phyloP scores from a whole-genome alignment of 2,888 invertebrate species.

The Pasiphila rectangulata region DNA sequence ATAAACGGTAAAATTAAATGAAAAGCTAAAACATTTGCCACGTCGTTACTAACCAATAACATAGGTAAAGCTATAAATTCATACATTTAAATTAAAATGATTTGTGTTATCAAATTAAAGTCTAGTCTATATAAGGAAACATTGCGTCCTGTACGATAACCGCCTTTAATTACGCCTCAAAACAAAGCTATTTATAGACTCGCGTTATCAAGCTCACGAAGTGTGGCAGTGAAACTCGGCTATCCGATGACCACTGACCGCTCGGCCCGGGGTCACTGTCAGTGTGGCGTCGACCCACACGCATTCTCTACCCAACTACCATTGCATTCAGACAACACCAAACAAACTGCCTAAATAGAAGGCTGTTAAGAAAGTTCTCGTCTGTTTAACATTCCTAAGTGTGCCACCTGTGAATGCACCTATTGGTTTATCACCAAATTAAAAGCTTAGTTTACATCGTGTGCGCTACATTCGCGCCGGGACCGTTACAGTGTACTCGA shows the following conservation, averaged over 20 bases:
- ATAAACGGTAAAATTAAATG: no score
- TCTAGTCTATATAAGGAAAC: no score
- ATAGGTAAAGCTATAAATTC: no score
- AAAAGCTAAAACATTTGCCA: no score
- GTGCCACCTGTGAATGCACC: constrained; percentile 20
- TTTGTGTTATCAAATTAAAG: no score
- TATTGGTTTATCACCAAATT: constrained; percentile 15
- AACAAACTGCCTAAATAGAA: constrained; percentile 3
- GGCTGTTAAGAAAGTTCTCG: constrained; percentile 1
- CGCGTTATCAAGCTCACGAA: constrained; percentile 12
- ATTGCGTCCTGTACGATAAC: constrained; percentile 1
- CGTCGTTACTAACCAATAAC: no score
- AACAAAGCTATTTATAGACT: constrained; percentile 15
- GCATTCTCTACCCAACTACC: constrained; percentile 1
- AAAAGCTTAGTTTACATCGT: constrained; percentile 27
- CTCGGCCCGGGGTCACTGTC: constrained; percentile 34
- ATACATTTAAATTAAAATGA: no score
- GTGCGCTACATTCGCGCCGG: constrained; percentile 51
- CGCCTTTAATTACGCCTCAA: constrained; percentile 3
- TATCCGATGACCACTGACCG: constrained; percentile 21
- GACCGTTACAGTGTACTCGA: constrained; percentile 77
- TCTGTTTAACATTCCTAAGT: constrained; percentile 9
- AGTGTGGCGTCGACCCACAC: constrained; percentile 17
- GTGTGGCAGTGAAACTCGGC: constrained; percentile 20
- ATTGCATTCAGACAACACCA: constrained; percentile 8